A percentile compares a stretch with the other conserved stretches of the same genome.
Conservation (phyloP, 2,797 vertebrate genomes). For the Echiichthys vipera region DNA sequence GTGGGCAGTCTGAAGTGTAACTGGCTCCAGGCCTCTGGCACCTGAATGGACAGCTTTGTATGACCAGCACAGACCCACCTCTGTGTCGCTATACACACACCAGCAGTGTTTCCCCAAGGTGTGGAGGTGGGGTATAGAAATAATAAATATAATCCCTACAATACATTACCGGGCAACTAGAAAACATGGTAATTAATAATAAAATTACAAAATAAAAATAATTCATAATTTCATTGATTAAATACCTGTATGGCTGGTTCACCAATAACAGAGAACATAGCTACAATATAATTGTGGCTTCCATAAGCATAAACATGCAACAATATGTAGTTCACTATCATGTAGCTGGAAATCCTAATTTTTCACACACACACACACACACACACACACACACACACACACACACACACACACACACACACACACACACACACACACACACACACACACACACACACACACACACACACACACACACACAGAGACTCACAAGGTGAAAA, state of each 20-base stretch:
- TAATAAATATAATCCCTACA: slow-evolving; percentile 14
- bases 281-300: no score
- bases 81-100: slow-evolving; percentile 39
- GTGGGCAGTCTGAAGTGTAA: slow-evolving; percentile 47
- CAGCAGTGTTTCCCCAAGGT: slow-evolving; percentile 38
- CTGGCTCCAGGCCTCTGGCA: slow-evolving; percentile 51
- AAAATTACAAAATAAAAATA: not conserved
- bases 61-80: slow-evolving; percentile 49
- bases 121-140: slow-evolving; percentile 14
- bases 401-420: no score
- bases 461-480: no score
- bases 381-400: no score
- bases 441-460: no score
- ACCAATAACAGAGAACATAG: not conserved
- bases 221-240: no score
- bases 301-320: not conserved
- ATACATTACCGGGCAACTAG: slow-evolving; percentile 1
- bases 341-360: not conserved
- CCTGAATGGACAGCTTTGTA: slow-evolving; percentile 79
- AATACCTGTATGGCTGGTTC: not conserved
- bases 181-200: not conserved
- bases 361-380: no score
- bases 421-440: no score
- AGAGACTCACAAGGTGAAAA: no score
- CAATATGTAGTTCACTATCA: not conserved